Conservation (phyloP, 2,113 vertebrate species). For the Mirounga angustirostris region DNA sequence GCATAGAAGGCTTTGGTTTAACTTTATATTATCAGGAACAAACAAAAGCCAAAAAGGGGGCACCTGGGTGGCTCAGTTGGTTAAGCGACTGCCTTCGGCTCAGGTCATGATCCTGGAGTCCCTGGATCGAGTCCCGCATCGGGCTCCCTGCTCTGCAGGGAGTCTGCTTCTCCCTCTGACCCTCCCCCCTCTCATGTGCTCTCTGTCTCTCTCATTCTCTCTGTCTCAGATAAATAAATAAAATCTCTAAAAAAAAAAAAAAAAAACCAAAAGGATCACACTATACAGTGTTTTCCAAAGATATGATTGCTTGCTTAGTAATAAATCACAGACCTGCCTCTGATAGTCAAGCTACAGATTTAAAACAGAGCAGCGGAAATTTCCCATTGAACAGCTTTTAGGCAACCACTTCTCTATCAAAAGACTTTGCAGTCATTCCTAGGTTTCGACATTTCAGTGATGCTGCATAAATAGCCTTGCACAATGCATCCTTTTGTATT, state of each 20-base stretch:
- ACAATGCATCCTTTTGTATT: background rate
- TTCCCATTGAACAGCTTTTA: background rate
- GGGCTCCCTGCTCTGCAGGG: no score
- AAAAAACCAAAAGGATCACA: background rate
- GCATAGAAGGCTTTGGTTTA: background rate
- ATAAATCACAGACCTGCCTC: background rate
- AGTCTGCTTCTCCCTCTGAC: no score
- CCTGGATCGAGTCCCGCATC: no score
- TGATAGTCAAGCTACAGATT: background rate
- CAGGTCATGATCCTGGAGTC: no score
- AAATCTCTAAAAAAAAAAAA: background rate
- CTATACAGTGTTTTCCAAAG: background rate
- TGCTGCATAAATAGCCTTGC: fast-evolving
- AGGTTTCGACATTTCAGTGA: background rate
- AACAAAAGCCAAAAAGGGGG: background rate
- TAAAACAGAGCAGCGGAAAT: background rate
- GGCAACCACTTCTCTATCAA: background rate
- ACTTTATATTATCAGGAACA: conserved; percentile 30
- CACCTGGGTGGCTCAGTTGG: no score
- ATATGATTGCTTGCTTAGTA: background rate
- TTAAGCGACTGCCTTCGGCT: no score
- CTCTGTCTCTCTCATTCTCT: no score
- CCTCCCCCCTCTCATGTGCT: no score
- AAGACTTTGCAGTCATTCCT: background rate
- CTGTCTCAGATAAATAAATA: no score